phyloP scores from a whole-genome alignment of 92 coral and sea anemone species.

The Actinernus sp. region DNA sequence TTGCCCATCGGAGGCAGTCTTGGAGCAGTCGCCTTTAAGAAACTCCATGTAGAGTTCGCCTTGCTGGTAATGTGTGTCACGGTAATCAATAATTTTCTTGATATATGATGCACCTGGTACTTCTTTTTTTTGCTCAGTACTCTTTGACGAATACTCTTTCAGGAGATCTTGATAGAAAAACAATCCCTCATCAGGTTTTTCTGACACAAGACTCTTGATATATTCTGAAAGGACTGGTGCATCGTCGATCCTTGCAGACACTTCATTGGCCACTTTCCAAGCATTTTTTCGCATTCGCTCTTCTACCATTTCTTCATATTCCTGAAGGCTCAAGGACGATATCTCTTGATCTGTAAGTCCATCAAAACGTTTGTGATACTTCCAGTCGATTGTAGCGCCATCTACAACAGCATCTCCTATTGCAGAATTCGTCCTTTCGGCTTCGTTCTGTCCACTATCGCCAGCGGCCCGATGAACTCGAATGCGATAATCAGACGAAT shows the following conservation, averaged over 20 bases:
- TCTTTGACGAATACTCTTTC: not conserved
- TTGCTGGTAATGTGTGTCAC: constrained; percentile 38
- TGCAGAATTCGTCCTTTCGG: constrained; percentile 51
- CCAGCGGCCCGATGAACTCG: constrained; percentile 41
- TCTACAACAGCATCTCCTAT: constrained; percentile 58
- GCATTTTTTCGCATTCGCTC: constrained; percentile 45
- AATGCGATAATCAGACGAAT: constrained; percentile 53
- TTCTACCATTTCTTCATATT: constrained; percentile 55
- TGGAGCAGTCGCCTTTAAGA: constrained; percentile 20
- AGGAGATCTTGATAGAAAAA: constrained; percentile 8
- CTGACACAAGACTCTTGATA: constrained; percentile 17
- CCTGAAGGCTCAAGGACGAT: constrained; percentile 35
- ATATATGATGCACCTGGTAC: constrained; percentile 47
- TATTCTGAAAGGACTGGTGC: constrained; percentile 47
- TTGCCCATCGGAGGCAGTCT: constrained; percentile 18
- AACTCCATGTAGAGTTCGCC: constrained; percentile 63
- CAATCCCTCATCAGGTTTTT: constrained; percentile 24
- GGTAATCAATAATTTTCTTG: constrained; percentile 36
- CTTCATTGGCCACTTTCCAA: constrained; percentile 21
- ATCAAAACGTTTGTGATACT: constrained; percentile 31
- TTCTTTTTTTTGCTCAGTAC: not conserved
- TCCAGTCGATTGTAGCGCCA: constrained; percentile 55
- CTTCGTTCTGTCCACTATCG: constrained; percentile 45
- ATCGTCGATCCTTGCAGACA: constrained; percentile 28
- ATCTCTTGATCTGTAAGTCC: constrained; percentile 47